phyloP scores from a whole-genome alignment of 2,888 invertebrate species.

The Ophion ventricosus region DNA sequence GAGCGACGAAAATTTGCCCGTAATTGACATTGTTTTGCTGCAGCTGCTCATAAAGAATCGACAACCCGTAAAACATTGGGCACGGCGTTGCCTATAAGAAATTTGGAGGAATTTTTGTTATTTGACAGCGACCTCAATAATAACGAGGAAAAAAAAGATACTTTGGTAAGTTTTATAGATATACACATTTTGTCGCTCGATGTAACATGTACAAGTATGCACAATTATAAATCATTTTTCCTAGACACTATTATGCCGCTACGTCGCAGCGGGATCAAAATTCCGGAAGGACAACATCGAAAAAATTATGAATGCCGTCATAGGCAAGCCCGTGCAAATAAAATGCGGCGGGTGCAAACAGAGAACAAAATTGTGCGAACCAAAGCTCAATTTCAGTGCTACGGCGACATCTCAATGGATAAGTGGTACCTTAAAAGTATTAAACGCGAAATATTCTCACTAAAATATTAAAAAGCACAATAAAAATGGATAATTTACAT shows the following conservation, averaged over 20 bases:
- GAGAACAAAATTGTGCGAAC: not conserved
- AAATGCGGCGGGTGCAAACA: not conserved
- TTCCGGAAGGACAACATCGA: not conserved
- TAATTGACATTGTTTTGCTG: slow-evolving; percentile 9
- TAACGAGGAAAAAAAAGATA: not conserved
- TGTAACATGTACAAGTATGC: not conserved
- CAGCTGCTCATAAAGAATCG: not conserved
- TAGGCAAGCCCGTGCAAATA: not conserved
- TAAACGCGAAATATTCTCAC: not conserved
- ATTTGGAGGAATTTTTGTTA: not conserved
- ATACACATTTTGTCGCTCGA: not conserved
- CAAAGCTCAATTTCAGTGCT: slow-evolving; percentile 10
- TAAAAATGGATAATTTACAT: not conserved
- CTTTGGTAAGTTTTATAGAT: not conserved
- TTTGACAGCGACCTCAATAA: not conserved
- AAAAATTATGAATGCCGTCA: not conserved
- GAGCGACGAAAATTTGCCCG: not conserved
- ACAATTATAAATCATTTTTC: not conserved
- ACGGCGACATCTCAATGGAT: not conserved
- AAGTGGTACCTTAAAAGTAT: not conserved
- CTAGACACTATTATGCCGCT: not conserved
- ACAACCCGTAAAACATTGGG: not conserved
- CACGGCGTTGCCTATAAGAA: not conserved
- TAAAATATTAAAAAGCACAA: not conserved
- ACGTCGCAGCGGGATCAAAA: not conserved